Evolutionary conservation across 2,888 invertebrate genomes (phyloP), one percentile per base, ranked within the genome.

Genomic region (Hemaris fuciformis): DNA sequence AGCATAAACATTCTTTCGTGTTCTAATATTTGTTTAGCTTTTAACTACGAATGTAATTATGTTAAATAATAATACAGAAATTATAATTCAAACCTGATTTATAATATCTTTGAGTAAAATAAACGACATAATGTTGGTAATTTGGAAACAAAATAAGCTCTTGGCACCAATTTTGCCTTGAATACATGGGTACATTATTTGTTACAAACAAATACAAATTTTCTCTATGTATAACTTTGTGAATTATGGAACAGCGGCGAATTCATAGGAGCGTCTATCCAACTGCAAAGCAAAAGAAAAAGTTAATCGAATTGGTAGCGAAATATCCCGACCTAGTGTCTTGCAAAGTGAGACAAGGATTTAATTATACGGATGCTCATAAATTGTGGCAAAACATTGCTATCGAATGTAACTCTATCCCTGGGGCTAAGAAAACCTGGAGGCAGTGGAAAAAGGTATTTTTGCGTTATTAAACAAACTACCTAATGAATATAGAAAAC

Each of bases 341-440:
- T 7, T 82, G 81, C 56, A 90, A 83, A 79, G 77, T 84, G 20
- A 83, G 84, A 5, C 81, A 85, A 63, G 83, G 81, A 42, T 89
- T 89, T 60, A 85, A 72, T 27, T 79, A 84, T 56, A 81, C 75
- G 60, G 89, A 90, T 64, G 86, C 84, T 1, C 89, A 89, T 62
- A 79, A 74, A 61, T 68, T 89, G 31, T 91, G 91, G 91, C 80
- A 83, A 62, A 80, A 66, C 25, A 87, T 91, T 63, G 82, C 91
- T n/a, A 79, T 72, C 43, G 85, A 90, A 68, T 89, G 86, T 59
- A 91, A 91, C 68, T 74, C 87, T 34, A 76, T 89, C 62, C 84
- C 88, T 15, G 91, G 91, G 8, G 88, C 89, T 0, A 84, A 70
- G 42, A 91, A 91, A 78, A 88, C 87, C 65, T 91, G 91, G 91